Evolutionary conservation across 2,113 vertebrate species (phyloP).

Genomic region (Alaudala cheleensis): DNA sequence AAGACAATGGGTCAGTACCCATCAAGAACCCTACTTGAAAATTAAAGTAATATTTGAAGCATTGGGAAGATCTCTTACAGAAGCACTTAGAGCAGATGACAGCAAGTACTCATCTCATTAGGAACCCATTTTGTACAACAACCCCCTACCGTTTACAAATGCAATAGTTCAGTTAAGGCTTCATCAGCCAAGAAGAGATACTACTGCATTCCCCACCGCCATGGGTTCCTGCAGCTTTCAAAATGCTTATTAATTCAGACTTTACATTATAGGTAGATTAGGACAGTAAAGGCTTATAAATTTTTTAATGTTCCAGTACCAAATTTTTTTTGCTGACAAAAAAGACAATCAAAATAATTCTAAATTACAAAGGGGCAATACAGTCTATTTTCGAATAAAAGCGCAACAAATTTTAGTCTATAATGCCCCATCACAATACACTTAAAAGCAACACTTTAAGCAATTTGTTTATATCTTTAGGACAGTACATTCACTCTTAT

Average conservation of each 20-base stretch:
- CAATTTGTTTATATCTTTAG: neutral
- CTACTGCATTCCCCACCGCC: neutral
- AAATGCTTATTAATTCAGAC: neutral
- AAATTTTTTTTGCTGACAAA: neutral
- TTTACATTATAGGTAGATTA: neutral
- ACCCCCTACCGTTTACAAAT: neutral
- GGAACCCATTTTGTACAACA: neutral
- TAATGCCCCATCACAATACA: fast-evolving
- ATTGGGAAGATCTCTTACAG: neutral
- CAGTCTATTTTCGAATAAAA: neutral
- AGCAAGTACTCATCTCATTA: neutral
- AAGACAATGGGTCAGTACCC: neutral
- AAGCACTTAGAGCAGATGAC: neutral
- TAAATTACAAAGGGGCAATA: neutral
- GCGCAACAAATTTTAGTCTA: neutral
- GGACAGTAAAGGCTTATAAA: neutral
- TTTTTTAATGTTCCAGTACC: neutral
- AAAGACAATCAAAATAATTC: neutral
- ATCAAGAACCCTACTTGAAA: neutral
- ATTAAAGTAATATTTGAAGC: neutral
- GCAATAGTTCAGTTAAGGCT: neutral
- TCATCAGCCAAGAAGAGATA: neutral
- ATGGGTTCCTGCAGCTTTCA: neutral
- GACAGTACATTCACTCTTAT: neutral
- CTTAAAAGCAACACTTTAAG: neutral